Evolutionary conservation across 2,113 vertebrate genomes (phyloP).

Genomic region (Regulus satrapa): DNA sequence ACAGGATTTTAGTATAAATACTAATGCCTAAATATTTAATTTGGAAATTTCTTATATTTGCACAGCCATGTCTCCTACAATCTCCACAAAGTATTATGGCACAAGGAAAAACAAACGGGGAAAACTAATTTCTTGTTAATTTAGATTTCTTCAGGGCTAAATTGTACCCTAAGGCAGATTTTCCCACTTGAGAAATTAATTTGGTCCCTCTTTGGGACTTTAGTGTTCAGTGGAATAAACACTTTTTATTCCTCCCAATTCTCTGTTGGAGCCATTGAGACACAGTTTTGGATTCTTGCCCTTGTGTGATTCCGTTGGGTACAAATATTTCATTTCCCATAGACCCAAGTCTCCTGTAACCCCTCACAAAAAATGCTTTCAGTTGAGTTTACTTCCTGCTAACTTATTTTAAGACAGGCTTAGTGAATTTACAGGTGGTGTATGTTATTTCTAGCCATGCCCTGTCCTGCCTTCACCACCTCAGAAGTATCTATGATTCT

Average conservation of each 20-base stretch:
- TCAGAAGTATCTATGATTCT: background rate
- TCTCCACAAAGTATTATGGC: background rate
- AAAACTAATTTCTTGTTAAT: background rate
- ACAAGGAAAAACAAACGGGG: background rate
- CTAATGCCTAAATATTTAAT: background rate
- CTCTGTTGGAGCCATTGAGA: background rate
- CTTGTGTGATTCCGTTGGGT: background rate
- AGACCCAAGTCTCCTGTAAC: background rate
- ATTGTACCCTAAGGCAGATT: constrained; percentile 2
- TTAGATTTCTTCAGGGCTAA: background rate
- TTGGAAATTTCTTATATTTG: background rate
- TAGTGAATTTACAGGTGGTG: background rate
- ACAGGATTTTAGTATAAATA: background rate
- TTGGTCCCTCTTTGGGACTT: background rate
- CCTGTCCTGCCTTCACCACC: background rate
- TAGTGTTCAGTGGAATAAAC: background rate
- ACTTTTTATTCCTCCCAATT: background rate
- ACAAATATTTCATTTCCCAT: background rate
- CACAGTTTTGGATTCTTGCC: background rate
- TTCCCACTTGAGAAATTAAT: background rate
- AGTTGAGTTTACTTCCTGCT: background rate
- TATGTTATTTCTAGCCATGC: background rate
- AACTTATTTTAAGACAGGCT: background rate
- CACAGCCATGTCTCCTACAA: background rate
- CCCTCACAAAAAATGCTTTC: background rate